phyloP scores from a whole-genome alignment of 2,888 invertebrate genomes.

The Phragmatobia fuliginosa region DNA sequence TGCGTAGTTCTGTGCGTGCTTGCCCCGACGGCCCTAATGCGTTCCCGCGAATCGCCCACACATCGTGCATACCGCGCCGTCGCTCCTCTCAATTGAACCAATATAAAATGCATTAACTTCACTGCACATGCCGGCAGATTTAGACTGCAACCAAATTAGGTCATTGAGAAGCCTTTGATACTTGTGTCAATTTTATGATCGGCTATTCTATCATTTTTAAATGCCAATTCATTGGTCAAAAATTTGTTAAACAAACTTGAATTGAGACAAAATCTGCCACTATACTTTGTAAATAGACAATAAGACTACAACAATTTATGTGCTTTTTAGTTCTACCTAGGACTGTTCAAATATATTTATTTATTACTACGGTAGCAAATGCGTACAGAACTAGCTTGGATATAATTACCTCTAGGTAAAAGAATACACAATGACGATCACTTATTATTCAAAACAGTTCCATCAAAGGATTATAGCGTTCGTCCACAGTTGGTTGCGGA shows the following conservation, averaged over 20 bases:
- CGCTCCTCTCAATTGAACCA: slow-evolving; percentile 84
- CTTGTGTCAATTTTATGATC: slow-evolving; percentile 47
- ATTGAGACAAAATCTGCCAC: background rate
- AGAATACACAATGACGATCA: slow-evolving; percentile 4
- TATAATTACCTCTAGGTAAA: background rate
- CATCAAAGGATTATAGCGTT: slow-evolving; percentile 34
- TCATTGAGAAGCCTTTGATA: slow-evolving; percentile 62
- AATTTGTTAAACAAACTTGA: slow-evolving; percentile 32
- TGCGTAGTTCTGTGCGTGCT: slow-evolving; percentile 64
- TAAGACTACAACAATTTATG: no score
- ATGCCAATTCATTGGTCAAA: slow-evolving; percentile 38
- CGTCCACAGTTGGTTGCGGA: slow-evolving; percentile 31
- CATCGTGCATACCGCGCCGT: slow-evolving; percentile 82
- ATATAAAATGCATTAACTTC: slow-evolving; percentile 86
- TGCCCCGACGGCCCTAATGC: slow-evolving; percentile 76
- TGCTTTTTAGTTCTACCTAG: background rate
- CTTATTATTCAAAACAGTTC: slow-evolving; percentile 41
- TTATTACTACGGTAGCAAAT: background rate
- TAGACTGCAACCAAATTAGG: slow-evolving; percentile 71
- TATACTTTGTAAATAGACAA: background rate
- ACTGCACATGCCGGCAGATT: slow-evolving; percentile 80
- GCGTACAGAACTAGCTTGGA: background rate
- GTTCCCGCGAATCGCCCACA: slow-evolving; percentile 85
- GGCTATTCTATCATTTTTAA: slow-evolving; percentile 40
- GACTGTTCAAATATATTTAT: background rate